phyloP scores from a whole-genome alignment of 2,797 vertebrate genomes.

The Acanthurus lineatus region DNA sequence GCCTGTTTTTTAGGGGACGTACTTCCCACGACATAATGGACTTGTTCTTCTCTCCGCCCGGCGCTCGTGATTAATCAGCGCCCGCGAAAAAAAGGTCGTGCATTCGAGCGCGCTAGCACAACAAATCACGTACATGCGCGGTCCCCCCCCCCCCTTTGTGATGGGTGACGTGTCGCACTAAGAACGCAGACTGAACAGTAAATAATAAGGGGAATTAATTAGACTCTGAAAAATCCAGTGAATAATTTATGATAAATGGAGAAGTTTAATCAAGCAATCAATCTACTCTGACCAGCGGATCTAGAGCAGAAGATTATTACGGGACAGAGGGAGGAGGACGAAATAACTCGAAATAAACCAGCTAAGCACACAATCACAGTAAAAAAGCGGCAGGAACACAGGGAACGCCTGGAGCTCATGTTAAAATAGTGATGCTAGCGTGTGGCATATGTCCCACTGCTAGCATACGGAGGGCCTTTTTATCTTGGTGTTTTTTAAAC shows the following conservation, averaged over 20 bases:
- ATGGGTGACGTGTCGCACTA: conserved; percentile 40
- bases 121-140: conserved; percentile 13
- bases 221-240: conserved; percentile 61
- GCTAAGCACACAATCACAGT: conserved; percentile 37
- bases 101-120: neutral
- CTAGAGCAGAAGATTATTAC: conserved; percentile 49
- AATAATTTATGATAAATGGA: conserved; percentile 75
- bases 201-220: conserved; percentile 77
- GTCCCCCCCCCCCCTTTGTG: conserved; percentile 25
- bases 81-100: neutral
- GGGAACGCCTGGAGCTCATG: conserved; percentile 33
- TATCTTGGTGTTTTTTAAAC: conserved; percentile 30
- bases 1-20: conserved; percentile 28
- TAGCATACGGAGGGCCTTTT: conserved; percentile 8
- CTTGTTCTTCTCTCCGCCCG: neutral
- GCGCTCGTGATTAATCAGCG: conserved; percentile 47
- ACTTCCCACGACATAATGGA: conserved; percentile 24
- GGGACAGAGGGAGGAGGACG: conserved; percentile 25
- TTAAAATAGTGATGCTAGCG: conserved; percentile 46
- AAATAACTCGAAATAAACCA: conserved; percentile 19
- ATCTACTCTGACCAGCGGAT: conserved; percentile 48
- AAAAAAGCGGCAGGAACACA: conserved; percentile 35
- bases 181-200: conserved; percentile 50
- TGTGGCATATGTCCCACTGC: conserved; percentile 45
- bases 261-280: conserved; percentile 72